Evolutionary conservation across 2,888 invertebrate species (phyloP).

Genomic region (Eupithecia subfuscata): DNA sequence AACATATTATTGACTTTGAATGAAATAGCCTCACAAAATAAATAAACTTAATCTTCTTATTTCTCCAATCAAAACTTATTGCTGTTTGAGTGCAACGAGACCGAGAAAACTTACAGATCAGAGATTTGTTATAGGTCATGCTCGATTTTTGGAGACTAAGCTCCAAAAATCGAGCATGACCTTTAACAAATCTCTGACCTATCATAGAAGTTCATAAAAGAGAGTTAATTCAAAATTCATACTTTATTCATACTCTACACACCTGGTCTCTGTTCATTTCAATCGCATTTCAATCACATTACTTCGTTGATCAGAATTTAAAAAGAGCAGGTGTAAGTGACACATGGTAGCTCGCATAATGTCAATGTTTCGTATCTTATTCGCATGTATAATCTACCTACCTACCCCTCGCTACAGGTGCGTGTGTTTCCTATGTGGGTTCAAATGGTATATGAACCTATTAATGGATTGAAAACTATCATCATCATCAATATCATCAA

Average conservation of each 20-base stretch:
- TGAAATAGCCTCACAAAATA: background rate
- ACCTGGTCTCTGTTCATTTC: no score
- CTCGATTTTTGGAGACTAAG: no score
- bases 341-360: conserved; percentile 1
- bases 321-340: background rate
- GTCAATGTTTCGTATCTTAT: background rate
- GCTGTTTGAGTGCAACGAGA: no score
- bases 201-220: no score
- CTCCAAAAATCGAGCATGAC: no score
- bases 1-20: background rate
- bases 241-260: no score
- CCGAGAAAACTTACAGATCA: no score
- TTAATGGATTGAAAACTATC: background rate
- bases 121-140: no score
- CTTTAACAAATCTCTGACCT: no score
- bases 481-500: no score
- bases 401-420: background rate
- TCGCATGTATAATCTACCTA: background rate
- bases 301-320: background rate
- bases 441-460: background rate
- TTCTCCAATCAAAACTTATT: background rate
- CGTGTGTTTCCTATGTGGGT: background rate
- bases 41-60: background rate
- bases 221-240: no score
- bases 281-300: background rate